Percentiles rank a stretch among this genome's conserved stretches.
Conservation (phyloP, 2,797 vertebrate species). For the Liasis olivaceus region DNA sequence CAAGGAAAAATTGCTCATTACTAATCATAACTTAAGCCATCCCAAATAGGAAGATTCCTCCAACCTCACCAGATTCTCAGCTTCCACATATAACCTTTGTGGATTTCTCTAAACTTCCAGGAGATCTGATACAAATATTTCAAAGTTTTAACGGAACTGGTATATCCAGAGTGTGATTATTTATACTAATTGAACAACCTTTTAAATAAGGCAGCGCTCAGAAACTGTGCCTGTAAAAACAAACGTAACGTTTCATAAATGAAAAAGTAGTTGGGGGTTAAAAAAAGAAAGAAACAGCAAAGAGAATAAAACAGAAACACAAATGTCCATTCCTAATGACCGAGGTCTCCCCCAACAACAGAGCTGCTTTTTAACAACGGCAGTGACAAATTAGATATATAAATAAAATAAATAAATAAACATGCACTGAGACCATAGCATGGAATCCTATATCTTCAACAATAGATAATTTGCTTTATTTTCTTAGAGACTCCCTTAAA, state of each 20-base stretch:
- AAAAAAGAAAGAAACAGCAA: not conserved
- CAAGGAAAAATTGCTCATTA: not conserved
- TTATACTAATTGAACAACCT: not conserved
- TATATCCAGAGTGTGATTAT: not conserved
- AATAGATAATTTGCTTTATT: not conserved
- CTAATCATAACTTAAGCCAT: not conserved
- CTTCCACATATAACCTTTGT: not conserved
- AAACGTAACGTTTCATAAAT: not conserved
- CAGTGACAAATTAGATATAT: no score
- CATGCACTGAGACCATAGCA: not conserved
- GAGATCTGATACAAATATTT: not conserved
- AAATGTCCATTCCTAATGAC: not conserved
- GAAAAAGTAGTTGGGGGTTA: not conserved
- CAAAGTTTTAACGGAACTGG: not conserved
- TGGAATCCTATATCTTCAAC: no score
- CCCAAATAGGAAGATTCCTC: not conserved
- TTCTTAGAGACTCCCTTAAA: not conserved
- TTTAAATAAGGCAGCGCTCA: not conserved
- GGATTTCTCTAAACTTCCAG: not conserved
- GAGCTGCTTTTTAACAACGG: no score
- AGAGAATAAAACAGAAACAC: not conserved
- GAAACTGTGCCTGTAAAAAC: not conserved
- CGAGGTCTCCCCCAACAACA: not conserved
- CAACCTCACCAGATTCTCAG: not conserved
- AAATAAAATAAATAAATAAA: no score